Evolutionary conservation across 2,888 invertebrate genomes (phyloP).

Genomic region (Parnassius glacialis): DNA sequence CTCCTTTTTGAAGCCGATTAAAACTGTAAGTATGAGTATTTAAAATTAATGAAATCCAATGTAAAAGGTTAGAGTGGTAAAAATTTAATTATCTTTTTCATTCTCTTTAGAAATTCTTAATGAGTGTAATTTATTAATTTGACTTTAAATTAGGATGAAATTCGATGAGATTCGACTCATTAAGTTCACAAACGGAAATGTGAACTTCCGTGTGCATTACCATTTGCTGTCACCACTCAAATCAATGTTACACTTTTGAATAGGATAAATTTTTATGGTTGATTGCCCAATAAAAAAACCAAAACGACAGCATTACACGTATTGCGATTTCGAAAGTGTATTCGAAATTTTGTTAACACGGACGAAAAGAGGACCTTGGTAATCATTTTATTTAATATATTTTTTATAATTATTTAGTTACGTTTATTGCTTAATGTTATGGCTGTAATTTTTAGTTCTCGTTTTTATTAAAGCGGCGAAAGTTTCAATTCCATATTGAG

Average conservation of each 20-base stretch:
- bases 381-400: slow-evolving; percentile 3
- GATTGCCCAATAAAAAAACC: slow-evolving; percentile 48
- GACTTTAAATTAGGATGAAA: too few relatives aligned
- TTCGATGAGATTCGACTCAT: not conserved
- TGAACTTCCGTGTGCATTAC: slow-evolving; percentile 30
- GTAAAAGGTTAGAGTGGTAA: too few relatives aligned
- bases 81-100: too few relatives aligned
- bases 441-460: slow-evolving; percentile 6
- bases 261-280: slow-evolving; percentile 61
- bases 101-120: too few relatives aligned
- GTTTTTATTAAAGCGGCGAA: slow-evolving; percentile 15
- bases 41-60: too few relatives aligned
- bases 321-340: slow-evolving; percentile 21
- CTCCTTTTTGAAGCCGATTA: too few relatives aligned
- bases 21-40: too few relatives aligned
- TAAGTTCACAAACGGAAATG: slow-evolving; percentile 30
- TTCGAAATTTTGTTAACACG: too few relatives aligned
- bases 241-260: slow-evolving; percentile 31
- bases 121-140: too few relatives aligned
- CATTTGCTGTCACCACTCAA: slow-evolving; percentile 25
- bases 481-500: slow-evolving; percentile 10
- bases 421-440: not conserved
- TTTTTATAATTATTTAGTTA: not conserved
- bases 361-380: not conserved
- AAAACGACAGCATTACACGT: slow-evolving; percentile 7